These are phyloP conservation scores for Drosophila pseudoobscura DNA, from an alignment of 1,140 invertebrate species.

Conservation along the genomic window DNA sequence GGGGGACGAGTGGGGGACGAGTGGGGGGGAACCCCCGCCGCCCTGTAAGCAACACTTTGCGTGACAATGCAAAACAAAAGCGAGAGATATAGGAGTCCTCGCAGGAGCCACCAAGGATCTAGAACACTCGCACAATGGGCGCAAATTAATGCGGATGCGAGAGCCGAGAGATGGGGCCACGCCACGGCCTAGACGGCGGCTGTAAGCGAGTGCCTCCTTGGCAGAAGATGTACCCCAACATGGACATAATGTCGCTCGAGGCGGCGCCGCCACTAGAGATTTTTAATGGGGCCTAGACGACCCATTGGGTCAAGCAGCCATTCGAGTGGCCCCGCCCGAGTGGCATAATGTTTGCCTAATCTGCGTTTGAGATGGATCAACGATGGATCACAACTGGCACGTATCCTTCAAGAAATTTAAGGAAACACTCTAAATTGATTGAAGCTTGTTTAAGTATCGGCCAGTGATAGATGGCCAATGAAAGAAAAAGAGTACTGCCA, in stretches of 20 bases:
- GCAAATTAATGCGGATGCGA: constrained; percentile 74
- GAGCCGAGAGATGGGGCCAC: constrained; percentile 16
- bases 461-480: too few relatives aligned
- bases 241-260: constrained; percentile 61
- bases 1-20: not conserved
- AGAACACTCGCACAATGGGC: constrained; percentile 60
- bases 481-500: too few relatives aligned
- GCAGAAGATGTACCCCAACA: constrained; percentile 36
- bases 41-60: constrained; percentile 67
- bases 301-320: constrained; percentile 66
- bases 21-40: not conserved
- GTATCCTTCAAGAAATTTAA: constrained; percentile 19
- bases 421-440: not conserved
- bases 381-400: constrained; percentile 26
- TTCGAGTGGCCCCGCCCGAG: constrained; percentile 12
- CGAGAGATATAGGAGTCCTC: constrained; percentile 13
- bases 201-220: constrained; percentile 33
- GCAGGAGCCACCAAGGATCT: constrained; percentile 8
- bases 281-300: constrained; percentile 31
- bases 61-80: constrained; percentile 60
- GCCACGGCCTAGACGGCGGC: constrained; percentile 8
- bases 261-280: constrained; percentile 12
- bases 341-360: constrained; percentile 72
- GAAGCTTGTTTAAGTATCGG: too few relatives aligned
- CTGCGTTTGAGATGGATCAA: constrained; percentile 58